Percentiles rank a stretch among this genome's conserved stretches.
phyloP scores from a whole-genome alignment of 2,797 vertebrate species.

The Acanthiza pusilla region DNA sequence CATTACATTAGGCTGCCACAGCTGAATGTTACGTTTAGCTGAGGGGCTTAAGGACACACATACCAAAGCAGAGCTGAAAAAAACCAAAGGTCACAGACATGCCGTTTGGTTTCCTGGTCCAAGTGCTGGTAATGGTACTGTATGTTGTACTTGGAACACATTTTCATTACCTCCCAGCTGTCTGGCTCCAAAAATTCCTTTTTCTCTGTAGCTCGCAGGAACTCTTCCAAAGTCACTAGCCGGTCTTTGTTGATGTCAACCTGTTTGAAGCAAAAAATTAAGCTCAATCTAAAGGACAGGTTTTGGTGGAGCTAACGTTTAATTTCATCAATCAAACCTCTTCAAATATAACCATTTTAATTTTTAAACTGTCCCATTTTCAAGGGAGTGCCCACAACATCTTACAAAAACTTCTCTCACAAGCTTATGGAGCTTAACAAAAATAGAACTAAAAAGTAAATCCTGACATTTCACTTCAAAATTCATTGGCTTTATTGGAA shows the following conservation, averaged over 20 bases:
- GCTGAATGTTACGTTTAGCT: background rate
- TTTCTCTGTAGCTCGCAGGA: constrained; percentile 89
- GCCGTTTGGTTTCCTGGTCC: background rate
- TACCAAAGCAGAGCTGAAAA: background rate
- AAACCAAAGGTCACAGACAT: background rate
- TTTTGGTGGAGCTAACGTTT: background rate
- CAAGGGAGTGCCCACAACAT: background rate
- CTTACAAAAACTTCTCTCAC: background rate
- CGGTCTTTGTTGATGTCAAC: constrained; percentile 92
- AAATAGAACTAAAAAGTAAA: background rate
- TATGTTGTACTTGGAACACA: background rate
- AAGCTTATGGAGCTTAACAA: background rate
- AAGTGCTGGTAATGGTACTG: background rate
- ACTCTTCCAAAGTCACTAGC: constrained; percentile 90
- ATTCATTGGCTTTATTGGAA: background rate
- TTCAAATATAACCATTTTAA: background rate
- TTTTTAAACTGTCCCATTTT: background rate
- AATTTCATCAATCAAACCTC: background rate
- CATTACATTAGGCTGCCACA: background rate
- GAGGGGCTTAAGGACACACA: background rate
- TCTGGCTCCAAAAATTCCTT: constrained; percentile 96
- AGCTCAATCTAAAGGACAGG: background rate
- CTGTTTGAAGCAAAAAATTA: constrained; percentile 71
- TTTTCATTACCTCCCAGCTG: constrained; percentile 89
- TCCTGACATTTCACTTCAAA: background rate